Base-by-base conservation (phyloP, 2,113 vertebrate genomes). In the Cercocebus atys region DNA sequence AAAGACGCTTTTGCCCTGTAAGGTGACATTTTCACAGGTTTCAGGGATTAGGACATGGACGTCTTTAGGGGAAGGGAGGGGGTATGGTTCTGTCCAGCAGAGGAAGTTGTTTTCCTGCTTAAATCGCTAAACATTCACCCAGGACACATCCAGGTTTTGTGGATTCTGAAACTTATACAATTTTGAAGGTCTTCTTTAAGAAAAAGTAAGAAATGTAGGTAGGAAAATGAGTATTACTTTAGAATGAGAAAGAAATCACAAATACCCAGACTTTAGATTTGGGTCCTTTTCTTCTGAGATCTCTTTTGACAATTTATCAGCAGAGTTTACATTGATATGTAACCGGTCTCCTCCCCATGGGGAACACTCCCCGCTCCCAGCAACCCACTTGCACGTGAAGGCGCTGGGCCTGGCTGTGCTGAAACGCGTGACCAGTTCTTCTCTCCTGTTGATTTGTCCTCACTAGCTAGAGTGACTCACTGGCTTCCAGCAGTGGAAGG, bases 321-420 rank as follows among this genome's bases (percentile, higher is more conserved):
- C 17, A 35, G 6, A 5, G 35, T 17, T 13, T 43, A 7, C 10
- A 2, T 3, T 8, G 35, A 23, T 10, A 18, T 6, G 38, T 5
- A 35, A 38, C 55, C 10, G 17, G 84, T 10, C 38, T 40, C 66
- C 23, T 81, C 40, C 18, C 76, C 6, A 35, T 9, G 7, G 1
- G 6, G 47, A 27, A 43, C 10, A 17, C 8, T 8, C 2, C 16
- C 43, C 3, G 6, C 30, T 64, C 45, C 79, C 14, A 6, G 80
- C 23, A 68, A 35, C 7, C 35, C 14, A n/a, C 45, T 16, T 45
- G n/a, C 11, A 17, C 13, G 3, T 22, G 40, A 38, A 55, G 38
- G 17, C 40, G n/a, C 84, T 80, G 38, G 66, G 20, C 20, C n/a
- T 6, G 57, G 40, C 84, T 38, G 8, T 17, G 3, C 8, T 16